Conservation (phyloP, 2,888 invertebrate species). For the Rhopalosiphum nymphaeae region DNA sequence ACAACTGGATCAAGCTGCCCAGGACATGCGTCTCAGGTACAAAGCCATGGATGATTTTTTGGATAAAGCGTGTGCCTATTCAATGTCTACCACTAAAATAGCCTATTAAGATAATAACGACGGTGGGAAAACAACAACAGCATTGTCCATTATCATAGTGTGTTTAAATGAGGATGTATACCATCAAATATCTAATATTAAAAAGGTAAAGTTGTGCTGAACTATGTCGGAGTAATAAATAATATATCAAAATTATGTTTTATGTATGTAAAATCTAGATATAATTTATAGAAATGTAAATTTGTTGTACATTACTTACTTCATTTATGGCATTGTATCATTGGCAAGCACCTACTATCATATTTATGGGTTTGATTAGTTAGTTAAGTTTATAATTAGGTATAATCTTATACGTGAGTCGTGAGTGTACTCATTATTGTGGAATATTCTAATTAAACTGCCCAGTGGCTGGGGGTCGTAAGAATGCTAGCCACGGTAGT, state of each 20-base stretch:
- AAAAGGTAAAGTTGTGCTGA: not conserved
- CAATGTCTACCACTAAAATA: not conserved
- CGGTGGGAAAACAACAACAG: not conserved
- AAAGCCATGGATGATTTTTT: conserved; percentile 26
- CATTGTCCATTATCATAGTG: not conserved
- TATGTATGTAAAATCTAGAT: not conserved
- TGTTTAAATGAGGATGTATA: not conserved
- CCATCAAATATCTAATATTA: not conserved
- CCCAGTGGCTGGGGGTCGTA: conserved; percentile 13
- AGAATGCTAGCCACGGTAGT: conserved; percentile 19
- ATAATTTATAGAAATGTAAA: not conserved
- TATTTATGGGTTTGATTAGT: not conserved
- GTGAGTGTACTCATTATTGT: not conserved
- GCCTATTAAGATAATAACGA: not conserved
- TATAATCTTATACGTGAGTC: not conserved
- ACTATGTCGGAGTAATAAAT: not conserved
- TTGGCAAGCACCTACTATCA: not conserved
- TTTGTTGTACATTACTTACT: not conserved
- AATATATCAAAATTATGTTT: not conserved
- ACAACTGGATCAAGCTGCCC: conserved; percentile 17
- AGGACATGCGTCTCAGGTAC: conserved; percentile 35
- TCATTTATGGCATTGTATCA: not conserved
- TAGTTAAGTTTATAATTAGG: not conserved
- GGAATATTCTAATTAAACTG: not conserved
- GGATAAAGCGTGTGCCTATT: conserved; percentile 31